Conservation (phyloP, 2,113 vertebrate genomes). For the Garra rufa region DNA sequence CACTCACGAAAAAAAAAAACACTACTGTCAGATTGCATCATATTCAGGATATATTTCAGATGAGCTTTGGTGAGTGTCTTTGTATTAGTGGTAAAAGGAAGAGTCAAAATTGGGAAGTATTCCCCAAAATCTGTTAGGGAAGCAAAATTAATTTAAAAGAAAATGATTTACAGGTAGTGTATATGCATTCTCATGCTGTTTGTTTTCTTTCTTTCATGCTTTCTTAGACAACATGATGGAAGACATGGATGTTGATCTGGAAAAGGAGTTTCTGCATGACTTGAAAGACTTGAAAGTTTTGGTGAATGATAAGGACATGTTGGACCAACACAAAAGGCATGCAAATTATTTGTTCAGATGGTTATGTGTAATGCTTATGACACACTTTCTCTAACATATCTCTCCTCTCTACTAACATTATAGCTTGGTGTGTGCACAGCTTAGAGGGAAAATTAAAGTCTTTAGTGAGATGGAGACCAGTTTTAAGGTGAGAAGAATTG, state of each 20-base stretch:
- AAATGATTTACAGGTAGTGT: background rate
- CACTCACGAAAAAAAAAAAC: too few relatives aligned
- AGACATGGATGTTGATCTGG: slow-evolving; percentile 89
- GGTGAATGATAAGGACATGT: slow-evolving; percentile 87
- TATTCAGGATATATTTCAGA: too few relatives aligned
- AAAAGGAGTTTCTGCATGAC: slow-evolving; percentile 90
- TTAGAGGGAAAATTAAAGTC: slow-evolving; percentile 83
- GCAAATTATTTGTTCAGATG: background rate
- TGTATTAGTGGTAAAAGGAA: too few relatives aligned
- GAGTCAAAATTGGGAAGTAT: background rate
- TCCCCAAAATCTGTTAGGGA: background rate
- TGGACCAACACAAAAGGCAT: slow-evolving; percentile 91
- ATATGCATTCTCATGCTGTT: background rate
- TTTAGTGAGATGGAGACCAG: slow-evolving; percentile 88
- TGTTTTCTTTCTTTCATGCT: background rate
- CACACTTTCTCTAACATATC: background rate
- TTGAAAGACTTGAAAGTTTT: slow-evolving; percentile 89
- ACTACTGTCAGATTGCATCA: background rate
- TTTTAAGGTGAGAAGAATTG: slow-evolving; percentile 81
- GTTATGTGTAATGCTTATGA: background rate
- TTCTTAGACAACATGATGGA: slow-evolving; percentile 83
- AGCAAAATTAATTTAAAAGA: background rate
- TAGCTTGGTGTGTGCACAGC: slow-evolving; percentile 86
- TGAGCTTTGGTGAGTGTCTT: too few relatives aligned
- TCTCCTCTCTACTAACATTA: slow-evolving; percentile 12